Conservation (phyloP, 2,797 vertebrate genomes). For the Paguma larvata region DNA sequence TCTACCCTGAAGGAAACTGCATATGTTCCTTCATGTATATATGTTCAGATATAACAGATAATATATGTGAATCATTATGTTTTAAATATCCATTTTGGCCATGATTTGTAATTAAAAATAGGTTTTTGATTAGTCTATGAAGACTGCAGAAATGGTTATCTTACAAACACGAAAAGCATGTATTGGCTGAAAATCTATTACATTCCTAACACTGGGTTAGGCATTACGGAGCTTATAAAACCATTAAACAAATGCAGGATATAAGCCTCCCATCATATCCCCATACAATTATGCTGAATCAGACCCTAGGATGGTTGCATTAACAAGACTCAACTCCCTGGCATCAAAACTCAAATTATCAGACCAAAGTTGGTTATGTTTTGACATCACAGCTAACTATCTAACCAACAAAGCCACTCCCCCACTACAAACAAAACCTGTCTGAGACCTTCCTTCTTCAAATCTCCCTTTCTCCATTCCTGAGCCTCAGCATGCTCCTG, state of each 20-base stretch:
- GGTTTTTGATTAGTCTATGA: slow-evolving; percentile 25
- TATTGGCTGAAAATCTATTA: slow-evolving; percentile 44
- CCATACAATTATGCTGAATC: background rate
- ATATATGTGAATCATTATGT: background rate
- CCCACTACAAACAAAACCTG: background rate
- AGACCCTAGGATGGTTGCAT: background rate
- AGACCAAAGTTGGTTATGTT: background rate
- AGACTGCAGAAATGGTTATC: background rate
- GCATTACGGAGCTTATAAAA: background rate
- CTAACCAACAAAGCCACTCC: background rate
- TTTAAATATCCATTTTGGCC: slow-evolving; percentile 11
- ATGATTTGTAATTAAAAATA: slow-evolving; percentile 35
- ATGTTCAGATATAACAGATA: background rate
- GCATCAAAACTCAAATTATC: background rate
- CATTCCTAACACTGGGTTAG: background rate
- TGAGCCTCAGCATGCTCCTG: background rate
- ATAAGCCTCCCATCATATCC: background rate
- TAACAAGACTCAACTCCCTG: background rate
- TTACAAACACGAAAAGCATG: slow-evolving; percentile 31
- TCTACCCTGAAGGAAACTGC: background rate
- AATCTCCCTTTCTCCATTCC: background rate
- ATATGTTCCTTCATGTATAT: background rate
- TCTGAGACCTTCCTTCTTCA: background rate
- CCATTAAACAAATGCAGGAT: background rate
- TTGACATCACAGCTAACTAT: background rate